phyloP scores from a whole-genome alignment of 2,888 invertebrate species.

The Drosophila formosana region DNA sequence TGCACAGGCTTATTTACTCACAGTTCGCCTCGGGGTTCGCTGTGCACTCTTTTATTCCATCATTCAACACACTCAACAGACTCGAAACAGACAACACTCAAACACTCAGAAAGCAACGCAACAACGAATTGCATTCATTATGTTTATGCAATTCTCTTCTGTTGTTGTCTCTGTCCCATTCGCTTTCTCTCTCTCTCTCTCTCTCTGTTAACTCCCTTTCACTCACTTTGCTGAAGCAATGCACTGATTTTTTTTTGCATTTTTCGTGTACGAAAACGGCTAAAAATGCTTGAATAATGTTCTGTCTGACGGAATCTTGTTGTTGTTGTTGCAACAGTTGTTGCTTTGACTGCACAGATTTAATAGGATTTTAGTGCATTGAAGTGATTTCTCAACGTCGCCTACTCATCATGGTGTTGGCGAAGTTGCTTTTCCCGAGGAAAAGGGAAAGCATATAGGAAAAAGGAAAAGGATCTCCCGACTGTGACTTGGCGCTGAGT shows the following conservation, averaged over 20 bases:
- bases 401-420: slow-evolving; percentile 26
- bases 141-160: slow-evolving; percentile 41
- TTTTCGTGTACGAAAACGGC: slow-evolving; percentile 62
- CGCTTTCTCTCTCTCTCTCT: not conserved
- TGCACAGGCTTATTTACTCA: not conserved
- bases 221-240: slow-evolving; percentile 19
- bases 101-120: slow-evolving; percentile 29
- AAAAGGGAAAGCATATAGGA: slow-evolving; percentile 8
- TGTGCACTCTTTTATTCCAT: not conserved
- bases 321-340: slow-evolving; percentile 42
- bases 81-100: too few species aligned
- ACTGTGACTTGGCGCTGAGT: slow-evolving; percentile 13
- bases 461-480: slow-evolving; percentile 13
- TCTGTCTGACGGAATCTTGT: slow-evolving; percentile 17
- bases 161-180: not conserved
- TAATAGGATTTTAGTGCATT: slow-evolving; percentile 75
- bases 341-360: slow-evolving; percentile 58
- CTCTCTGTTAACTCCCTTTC: not conserved
- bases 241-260: slow-evolving; percentile 69
- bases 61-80: slow-evolving; percentile 2
- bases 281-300: slow-evolving; percentile 73
- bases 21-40: not conserved
- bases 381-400: slow-evolving; percentile 68
- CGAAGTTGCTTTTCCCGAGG: slow-evolving; percentile 19
- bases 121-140: slow-evolving; percentile 72